Percentiles rank a stretch among this genome's conserved stretches.
These are phyloP conservation scores for Bolinopsis microptera DNA, from an alignment of 37 sponge, comb jelly and placozoan species.

Conservation along the genomic window DNA sequence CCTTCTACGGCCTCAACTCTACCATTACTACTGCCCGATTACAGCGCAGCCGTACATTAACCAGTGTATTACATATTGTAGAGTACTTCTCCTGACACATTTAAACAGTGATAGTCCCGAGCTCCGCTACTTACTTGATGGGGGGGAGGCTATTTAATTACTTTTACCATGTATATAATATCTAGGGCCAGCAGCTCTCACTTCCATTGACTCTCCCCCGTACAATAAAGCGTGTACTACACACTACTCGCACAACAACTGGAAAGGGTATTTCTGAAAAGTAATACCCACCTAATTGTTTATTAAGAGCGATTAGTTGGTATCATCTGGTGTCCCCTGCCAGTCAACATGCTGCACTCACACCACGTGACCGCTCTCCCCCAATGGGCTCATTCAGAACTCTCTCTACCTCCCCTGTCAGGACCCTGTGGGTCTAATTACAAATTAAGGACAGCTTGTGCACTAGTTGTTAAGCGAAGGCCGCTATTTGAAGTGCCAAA, in stretches of 20 bases:
- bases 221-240: constrained; percentile 9
- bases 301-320: constrained; percentile 58
- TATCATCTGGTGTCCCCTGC: background rate
- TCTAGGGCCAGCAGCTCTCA: background rate
- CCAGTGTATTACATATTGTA: background rate
- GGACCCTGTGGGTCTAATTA: constrained; percentile 66
- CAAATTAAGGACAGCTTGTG: constrained; percentile 59
- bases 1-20: background rate
- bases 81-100: background rate
- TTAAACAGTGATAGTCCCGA: background rate
- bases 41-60: background rate
- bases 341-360: background rate
- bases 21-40: background rate
- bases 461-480: background rate
- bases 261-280: constrained; percentile 33
- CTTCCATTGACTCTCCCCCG: background rate
- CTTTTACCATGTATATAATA: background rate
- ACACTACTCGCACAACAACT: constrained; percentile 3
- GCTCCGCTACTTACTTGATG: background rate
- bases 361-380: constrained; percentile 14
- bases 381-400: background rate
- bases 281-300: constrained; percentile 62
- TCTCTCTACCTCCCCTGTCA: background rate
- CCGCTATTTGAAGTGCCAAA: background rate
- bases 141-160: background rate